These are phyloP conservation scores for Colostygia pectinataria DNA, from an alignment of 2,888 invertebrate species.

Conservation along the genomic window DNA sequence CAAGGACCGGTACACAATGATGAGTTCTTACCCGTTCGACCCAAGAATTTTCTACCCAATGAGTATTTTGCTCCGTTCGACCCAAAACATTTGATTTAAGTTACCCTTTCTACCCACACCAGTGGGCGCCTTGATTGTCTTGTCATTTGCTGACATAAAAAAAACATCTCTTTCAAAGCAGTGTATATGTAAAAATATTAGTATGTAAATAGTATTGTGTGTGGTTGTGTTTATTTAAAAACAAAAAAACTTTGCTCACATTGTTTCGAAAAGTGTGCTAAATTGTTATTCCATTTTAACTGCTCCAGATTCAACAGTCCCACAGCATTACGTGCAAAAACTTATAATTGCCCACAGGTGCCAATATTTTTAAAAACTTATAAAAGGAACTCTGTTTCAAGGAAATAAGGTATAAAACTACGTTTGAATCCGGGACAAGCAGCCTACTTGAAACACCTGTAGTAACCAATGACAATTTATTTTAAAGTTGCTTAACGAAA, in stretches of 20 bases:
- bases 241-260: not conserved
- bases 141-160: too few relatives aligned
- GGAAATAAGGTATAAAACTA: slow-evolving; percentile 3
- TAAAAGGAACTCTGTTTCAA: slow-evolving; percentile 15
- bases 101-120: too few relatives aligned
- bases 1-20: too few relatives aligned
- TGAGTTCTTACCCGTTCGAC: too few relatives aligned
- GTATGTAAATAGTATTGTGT: too few relatives aligned
- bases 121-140: too few relatives aligned
- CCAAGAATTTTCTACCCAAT: too few relatives aligned
- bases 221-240: too few relatives aligned
- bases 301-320: slow-evolving; percentile 24
- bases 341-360: slow-evolving; percentile 35
- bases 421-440: not conserved
- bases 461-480: slow-evolving; percentile 30
- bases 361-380: slow-evolving; percentile 8
- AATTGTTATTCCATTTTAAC: not conserved
- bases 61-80: too few relatives aligned
- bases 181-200: too few relatives aligned
- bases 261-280: not conserved
- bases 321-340: slow-evolving; percentile 35
- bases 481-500: slow-evolving; percentile 32
- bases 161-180: too few relatives aligned
- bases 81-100: too few relatives aligned
- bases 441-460: slow-evolving; percentile 28